phyloP scores from a whole-genome alignment of 2,888 invertebrate species.

The Oconnorella tubifera region DNA sequence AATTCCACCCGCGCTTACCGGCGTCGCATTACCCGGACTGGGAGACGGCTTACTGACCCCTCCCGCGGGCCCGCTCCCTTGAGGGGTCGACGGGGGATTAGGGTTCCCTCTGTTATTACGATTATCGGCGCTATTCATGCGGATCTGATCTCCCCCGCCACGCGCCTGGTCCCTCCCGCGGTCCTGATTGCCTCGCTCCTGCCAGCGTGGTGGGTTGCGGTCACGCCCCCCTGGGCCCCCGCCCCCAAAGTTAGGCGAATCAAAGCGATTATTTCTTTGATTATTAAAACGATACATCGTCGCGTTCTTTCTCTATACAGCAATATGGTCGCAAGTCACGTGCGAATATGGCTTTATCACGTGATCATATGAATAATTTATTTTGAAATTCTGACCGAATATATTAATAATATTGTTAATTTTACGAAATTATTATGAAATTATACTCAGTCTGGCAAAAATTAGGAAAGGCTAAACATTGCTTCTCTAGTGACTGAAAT shows the following conservation, averaged over 20 bases:
- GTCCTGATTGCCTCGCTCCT: neutral
- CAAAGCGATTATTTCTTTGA: neutral
- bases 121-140: neutral
- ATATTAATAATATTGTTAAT: too few relatives aligned
- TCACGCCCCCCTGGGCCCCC: too few relatives aligned
- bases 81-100: neutral
- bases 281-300: neutral
- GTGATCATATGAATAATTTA: too few relatives aligned
- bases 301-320: too few relatives aligned
- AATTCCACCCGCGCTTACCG: neutral
- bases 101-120: neutral
- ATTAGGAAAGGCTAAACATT: too few relatives aligned
- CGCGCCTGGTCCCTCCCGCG: neutral
- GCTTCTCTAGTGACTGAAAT: too few relatives aligned
- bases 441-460: too few relatives aligned
- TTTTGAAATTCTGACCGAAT: too few relatives aligned
- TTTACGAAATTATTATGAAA: too few relatives aligned
- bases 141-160: neutral
- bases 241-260: conserved; percentile 1
- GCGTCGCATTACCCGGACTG: neutral
- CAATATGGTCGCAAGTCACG: too few relatives aligned
- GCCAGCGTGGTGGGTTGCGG: neutral
- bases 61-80: neutral
- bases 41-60: too few relatives aligned
- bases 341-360: too few relatives aligned